These are phyloP conservation scores for Vulpes vulpes DNA, from an alignment of 2,113 vertebrate species.

Conservation along the genomic window DNA sequence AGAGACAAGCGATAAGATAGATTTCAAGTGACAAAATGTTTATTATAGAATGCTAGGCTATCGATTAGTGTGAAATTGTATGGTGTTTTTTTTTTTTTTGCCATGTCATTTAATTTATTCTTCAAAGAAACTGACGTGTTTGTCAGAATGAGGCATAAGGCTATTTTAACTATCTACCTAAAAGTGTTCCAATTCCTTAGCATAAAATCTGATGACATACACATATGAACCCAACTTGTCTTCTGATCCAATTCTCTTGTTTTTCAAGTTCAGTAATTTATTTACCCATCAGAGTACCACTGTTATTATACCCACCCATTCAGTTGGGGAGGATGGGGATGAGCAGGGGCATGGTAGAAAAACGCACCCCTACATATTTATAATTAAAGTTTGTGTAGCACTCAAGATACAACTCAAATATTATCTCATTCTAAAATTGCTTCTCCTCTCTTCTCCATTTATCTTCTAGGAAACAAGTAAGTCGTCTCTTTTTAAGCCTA, in stretches of 20 bases:
- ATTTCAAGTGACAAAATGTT: conserved; percentile 47
- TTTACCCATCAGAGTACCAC: neutral
- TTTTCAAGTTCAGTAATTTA: neutral
- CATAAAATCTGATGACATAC: neutral
- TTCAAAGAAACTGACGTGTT: conserved; percentile 24
- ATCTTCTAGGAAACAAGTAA: neutral
- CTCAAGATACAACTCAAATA: neutral
- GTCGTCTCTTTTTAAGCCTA: neutral
- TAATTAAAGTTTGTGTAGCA: neutral
- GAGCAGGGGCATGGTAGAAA: neutral
- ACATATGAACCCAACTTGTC: neutral
- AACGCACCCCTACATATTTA: neutral
- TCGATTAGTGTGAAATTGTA: conserved; percentile 23
- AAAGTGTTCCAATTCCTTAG: neutral
- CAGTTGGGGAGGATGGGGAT: neutral
- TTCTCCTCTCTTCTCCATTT: neutral
- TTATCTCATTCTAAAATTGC: neutral
- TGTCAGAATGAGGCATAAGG: conserved; percentile 39
- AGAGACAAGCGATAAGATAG: neutral
- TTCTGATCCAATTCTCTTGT: neutral
- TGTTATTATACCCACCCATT: neutral
- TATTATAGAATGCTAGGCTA: neutral
- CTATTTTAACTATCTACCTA: neutral
- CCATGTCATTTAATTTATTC: conserved; percentile 45
- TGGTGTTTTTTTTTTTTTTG: neutral